Base-by-base conservation (phyloP, 2,888 invertebrate genomes). In the Steinernema scapterisci region DNA sequence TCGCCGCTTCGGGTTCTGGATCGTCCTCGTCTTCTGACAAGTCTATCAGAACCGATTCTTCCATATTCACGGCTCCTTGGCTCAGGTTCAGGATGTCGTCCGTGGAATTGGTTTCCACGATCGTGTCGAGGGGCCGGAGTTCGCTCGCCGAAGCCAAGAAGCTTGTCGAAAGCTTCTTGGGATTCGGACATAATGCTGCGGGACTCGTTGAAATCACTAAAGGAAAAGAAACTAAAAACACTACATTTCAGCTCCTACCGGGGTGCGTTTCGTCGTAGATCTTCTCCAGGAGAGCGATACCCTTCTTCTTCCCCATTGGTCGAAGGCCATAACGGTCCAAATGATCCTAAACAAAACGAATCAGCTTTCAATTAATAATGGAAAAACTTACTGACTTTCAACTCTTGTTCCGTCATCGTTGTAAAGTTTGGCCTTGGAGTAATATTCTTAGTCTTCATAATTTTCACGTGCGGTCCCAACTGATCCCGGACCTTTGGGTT, bases 211-310 rank as follows among this genome's bases (percentile, higher is more conserved):
- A 63, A 6, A 63, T 31, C 19, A 63, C 63, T 63, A 25, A 1
- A 63, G 19, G 19, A 1, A 11, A 54, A 19, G 25, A 54, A 23
- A 6, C 23, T 48, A 48, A 54, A 7, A 48, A 48, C 3, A 54
- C 25, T 13, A 16, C 70, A 25, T 23, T 21, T n/a, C n/a, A 70
- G 2, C 16, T 23, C 45, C 63, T 70, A 78, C 78, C 74, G 19
- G 85, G 86, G 78, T 86, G 86, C 0, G 82, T 75, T 9, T 76
- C 78, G 6, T 83, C 81, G 75, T 84, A 86, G 21, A 84, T 84
- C 70, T 77, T 75, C 7, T 73, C 77, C 9, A 86, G 79, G 54
- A 78, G 75, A 44, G 76, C 78, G 13, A 86, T 77, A 52, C 84
- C 85, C 52, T 76, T 75, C 70, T 83, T 83, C 54, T 79, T 74